Evolutionary conservation across 2,888 invertebrate species (phyloP).

Genomic region (Lacanobia wlatinum): DNA sequence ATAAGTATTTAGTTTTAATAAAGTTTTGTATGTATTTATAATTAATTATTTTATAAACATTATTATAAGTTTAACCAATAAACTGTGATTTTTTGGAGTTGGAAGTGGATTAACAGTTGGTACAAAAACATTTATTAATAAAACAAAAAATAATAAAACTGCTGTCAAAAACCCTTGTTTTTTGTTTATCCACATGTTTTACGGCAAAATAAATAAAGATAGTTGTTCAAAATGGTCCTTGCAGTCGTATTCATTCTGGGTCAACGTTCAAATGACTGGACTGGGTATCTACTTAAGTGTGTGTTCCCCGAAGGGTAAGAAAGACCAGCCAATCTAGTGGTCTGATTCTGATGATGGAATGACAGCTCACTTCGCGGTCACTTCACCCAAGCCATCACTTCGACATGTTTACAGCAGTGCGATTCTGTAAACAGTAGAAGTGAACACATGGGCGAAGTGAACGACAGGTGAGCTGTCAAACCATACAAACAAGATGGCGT

Average conservation of each 20-base stretch:
- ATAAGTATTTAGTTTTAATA: conserved; percentile 24
- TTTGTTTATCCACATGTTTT: neutral
- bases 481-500: too few relatives aligned
- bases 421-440: too few relatives aligned
- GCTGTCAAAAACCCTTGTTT: neutral
- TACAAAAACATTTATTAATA: conserved; percentile 25
- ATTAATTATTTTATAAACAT: conserved; percentile 24
- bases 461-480: too few relatives aligned
- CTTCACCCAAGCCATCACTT: too few relatives aligned
- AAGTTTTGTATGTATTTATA: conserved; percentile 13
- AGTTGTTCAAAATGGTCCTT: conserved; percentile 4
- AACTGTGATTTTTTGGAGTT: conserved; percentile 50
- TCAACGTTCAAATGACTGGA: too few relatives aligned
- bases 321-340: too few relatives aligned
- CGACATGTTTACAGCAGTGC: too few relatives aligned
- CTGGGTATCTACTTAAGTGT: too few relatives aligned
- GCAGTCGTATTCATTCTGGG: neutral
- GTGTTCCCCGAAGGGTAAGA: too few relatives aligned
- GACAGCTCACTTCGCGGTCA: too few relatives aligned
- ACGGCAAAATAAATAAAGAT: neutral
- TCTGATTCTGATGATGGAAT: too few relatives aligned
- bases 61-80: conserved; percentile 38
- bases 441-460: too few relatives aligned
- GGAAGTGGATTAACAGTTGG: conserved; percentile 21
- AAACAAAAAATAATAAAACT: conserved; percentile 15